A percentile compares a stretch with the other conserved stretches of the same genome.
These are phyloP conservation scores for Oscheius sp. DNA, from an alignment of 2,888 invertebrate genomes.

Conservation along the genomic window DNA sequence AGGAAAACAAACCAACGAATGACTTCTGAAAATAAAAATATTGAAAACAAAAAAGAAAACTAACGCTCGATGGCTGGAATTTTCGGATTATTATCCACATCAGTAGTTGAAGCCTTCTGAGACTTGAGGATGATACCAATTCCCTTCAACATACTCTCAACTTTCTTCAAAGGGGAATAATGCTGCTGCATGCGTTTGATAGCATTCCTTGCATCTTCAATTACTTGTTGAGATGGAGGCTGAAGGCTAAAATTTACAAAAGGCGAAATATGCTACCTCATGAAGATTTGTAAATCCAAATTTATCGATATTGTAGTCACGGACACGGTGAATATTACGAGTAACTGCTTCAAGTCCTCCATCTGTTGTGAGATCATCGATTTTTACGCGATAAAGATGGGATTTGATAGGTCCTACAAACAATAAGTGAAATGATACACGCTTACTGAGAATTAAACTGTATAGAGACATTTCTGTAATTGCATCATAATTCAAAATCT, in stretches of 20 bases:
- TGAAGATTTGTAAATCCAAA: constrained; percentile 71
- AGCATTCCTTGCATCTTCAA: constrained; percentile 80
- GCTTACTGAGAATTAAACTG: constrained; percentile 80
- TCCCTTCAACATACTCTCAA: constrained; percentile 80
- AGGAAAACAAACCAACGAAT: constrained; percentile 91
- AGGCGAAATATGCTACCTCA: constrained; percentile 29
- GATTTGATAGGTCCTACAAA: constrained; percentile 69
- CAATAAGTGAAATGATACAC: neutral
- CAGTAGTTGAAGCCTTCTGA: constrained; percentile 35
- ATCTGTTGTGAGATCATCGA: constrained; percentile 67
- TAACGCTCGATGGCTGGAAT: constrained; percentile 50
- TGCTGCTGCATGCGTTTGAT: constrained; percentile 86
- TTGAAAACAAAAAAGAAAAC: neutral
- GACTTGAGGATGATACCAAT: constrained; percentile 37
- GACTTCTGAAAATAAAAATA: constrained; percentile 81
- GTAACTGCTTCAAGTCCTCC: constrained; percentile 72
- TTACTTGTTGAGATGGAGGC: constrained; percentile 69
- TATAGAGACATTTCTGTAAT: constrained; percentile 94
- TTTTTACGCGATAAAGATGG: constrained; percentile 71
- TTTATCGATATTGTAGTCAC: constrained; percentile 72
- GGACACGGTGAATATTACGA: constrained; percentile 72
- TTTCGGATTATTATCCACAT: constrained; percentile 36
- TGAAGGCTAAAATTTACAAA: constrained; percentile 5
- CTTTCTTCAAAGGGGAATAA: constrained; percentile 89
- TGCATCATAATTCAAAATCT: constrained; percentile 92